phyloP scores from a whole-genome alignment of 2,113 vertebrate species.

The Tragulus kanchil region DNA sequence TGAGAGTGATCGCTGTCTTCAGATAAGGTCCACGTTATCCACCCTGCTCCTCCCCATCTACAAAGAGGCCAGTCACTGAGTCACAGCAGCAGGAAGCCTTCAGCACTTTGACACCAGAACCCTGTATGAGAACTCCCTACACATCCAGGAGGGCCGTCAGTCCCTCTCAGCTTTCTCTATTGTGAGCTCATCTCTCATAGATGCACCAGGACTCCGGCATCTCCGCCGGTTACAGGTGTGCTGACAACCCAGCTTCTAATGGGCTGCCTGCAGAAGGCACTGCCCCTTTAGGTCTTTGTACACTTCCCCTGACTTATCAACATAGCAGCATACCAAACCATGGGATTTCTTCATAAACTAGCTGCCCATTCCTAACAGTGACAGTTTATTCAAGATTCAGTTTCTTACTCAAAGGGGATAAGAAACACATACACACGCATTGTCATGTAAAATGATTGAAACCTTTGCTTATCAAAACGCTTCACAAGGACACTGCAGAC shows the following conservation, averaged over 20 bases:
- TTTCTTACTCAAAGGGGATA: not conserved
- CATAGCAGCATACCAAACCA: not conserved
- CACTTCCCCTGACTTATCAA: not conserved
- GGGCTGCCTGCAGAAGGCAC: not conserved
- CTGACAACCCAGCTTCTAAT: not conserved
- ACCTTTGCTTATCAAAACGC: not conserved
- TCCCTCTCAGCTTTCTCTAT: not conserved
- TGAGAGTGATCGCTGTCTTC: not conserved
- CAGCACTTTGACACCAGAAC: not conserved
- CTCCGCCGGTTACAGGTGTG: too few species aligned
- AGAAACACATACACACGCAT: not conserved
- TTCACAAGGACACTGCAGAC: not conserved
- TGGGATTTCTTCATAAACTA: not conserved
- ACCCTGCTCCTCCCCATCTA: not conserved
- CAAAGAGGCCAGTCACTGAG: not conserved
- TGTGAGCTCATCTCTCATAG: rapidly evolving
- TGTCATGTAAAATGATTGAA: not conserved
- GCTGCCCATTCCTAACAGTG: not conserved
- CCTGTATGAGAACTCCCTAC: not conserved
- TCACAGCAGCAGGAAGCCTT: not conserved
- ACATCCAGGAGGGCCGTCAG: not conserved
- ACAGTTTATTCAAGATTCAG: not conserved
- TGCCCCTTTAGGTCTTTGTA: not conserved
- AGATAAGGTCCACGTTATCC: not conserved
- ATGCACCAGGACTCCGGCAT: not conserved